phyloP scores from a whole-genome alignment of 1,140 invertebrate genomes.

The Drosophila truncata region DNA sequence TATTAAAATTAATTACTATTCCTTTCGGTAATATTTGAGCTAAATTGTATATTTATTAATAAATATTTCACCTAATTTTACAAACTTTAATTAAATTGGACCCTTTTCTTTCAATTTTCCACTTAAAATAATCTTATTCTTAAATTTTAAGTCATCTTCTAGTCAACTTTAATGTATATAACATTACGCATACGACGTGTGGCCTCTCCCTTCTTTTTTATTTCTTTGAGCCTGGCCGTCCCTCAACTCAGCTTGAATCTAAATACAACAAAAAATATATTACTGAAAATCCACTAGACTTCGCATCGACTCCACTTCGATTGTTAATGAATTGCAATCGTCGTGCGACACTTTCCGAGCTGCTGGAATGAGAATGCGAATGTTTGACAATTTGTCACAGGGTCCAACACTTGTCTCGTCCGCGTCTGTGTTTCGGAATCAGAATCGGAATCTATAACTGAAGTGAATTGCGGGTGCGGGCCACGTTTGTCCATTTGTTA shows the following conservation, averaged over 20 bases:
- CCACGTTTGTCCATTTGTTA: conserved; percentile 74
- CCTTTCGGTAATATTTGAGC: not conserved
- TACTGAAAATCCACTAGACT: conserved; percentile 13
- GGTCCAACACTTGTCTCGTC: conserved; percentile 60
- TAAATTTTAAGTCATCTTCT: not conserved
- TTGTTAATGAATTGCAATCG: conserved; percentile 74
- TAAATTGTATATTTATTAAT: not conserved
- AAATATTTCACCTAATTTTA: not conserved
- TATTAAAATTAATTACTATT: not conserved
- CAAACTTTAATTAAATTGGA: not conserved
- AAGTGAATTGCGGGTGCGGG: conserved; percentile 57
- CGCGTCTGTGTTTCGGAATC: conserved; percentile 32
- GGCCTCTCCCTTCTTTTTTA: conserved; percentile 63
- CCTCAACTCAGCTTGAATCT: conserved; percentile 59
- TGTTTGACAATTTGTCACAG: conserved; percentile 80
- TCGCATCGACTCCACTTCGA: conserved; percentile 31
- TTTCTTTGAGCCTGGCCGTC: conserved; percentile 66
- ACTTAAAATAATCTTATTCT: too few relatives aligned
- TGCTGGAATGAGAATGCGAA: conserved; percentile 45
- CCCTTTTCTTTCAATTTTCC: not conserved
- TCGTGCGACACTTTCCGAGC: conserved; percentile 48
- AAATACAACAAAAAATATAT: not conserved
- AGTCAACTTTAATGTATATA: not conserved
- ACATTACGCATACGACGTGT: conserved; percentile 64
- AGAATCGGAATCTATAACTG: conserved; percentile 3